Evolutionary conservation across 2,113 vertebrate species (phyloP), one percentile per base, ranked within the genome.

Genomic region (Callopanchax toddi): DNA sequence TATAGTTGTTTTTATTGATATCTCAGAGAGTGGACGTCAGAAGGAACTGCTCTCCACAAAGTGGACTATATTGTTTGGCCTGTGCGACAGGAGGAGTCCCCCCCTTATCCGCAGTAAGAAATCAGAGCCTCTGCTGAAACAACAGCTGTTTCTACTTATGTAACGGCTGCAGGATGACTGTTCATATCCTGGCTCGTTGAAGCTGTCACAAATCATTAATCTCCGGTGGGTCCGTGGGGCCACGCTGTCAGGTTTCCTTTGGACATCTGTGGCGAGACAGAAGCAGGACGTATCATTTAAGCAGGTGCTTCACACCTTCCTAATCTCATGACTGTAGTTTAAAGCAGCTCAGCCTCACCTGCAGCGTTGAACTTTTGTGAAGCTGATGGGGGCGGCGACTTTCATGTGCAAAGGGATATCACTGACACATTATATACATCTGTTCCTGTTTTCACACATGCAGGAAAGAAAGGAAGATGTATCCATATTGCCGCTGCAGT

Each of bases 101-200:
- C 45, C 72, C 51, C 79, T 44, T 67, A 15, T 45, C 60, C 67
- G 45, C 23, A 71, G 76, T 26, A 81, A 74, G 66, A 80, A 88
- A 83, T 67, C 64, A 58, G 62, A 80, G 78, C 70, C 79, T 84
- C 63, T 63, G 55, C 73, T n/a, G 81, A 82, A 87, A 85, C 82
- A 91, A 84, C 90, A 91, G 88, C 87, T 92, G 91, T 90, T 93
- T 91, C 68, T 88, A 81, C 86, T 93, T 88, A 89, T 88, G 90
- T 91, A 90, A 92, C 82, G 87, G 81, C 88, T 89, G 81, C 75
- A 66, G 87, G 87, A 93, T 83, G 90, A 87, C 88, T 89, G 86
- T 88, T 88, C 86, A 87, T 89, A 89, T 91, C 83, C 85, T 76
- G 83, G 83, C 87, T 91, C 45, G 69, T 85, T 86, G 86, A 88